Evolutionary conservation across 2,888 invertebrate species (phyloP), one percentile per base, ranked within the genome.

Genomic region (Willowsia nigromaculata): DNA sequence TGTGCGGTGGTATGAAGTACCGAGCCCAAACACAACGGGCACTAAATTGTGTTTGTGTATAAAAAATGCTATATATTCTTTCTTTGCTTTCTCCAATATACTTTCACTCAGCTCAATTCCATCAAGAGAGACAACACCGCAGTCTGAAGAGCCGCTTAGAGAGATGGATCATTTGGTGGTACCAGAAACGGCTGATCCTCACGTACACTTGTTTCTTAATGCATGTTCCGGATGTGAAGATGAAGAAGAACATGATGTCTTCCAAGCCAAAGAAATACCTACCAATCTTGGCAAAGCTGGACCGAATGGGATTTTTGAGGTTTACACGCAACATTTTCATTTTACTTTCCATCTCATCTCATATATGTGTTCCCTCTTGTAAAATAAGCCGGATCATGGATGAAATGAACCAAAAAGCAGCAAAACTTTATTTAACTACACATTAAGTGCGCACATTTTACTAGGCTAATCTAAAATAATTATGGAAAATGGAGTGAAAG

Each of bases 71-170:
- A 25, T 47, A 18, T 30, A 43, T 33, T 30, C 78, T 0, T 33
- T 47, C 15, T 50, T 50, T 50, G n/a, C 53, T 56, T 15, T 74
- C 27, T 13, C 47, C 40, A n/a, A n/a, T n/a, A n/a, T n/a, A n/a
- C n/a, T n/a, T n/a, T n/a, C n/a, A n/a, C n/a, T n/a, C n/a, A 92
- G 92, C 88, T 92, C 92, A 90, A 92, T 92, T 65, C 92, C 91
- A 71, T 91, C 91, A 50, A 85, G 88, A 71, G 90, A 91, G 82
- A 90, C 87, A 56, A 85, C 89, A n/a, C 85, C 89, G 76, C 86
- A 78, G 62, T 65, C 78, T 65, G 91, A 91, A 84, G 89, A 90
- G 76, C 84, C 88, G 30, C 59, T 89, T 27, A 71, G 47, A 71
- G 83, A 76, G 80, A 80, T 85, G 88, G 90, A 91, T 85, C 90